Base-by-base conservation (phyloP, 2,797 vertebrate genomes). In the Hydrocynus forskahlii region DNA sequence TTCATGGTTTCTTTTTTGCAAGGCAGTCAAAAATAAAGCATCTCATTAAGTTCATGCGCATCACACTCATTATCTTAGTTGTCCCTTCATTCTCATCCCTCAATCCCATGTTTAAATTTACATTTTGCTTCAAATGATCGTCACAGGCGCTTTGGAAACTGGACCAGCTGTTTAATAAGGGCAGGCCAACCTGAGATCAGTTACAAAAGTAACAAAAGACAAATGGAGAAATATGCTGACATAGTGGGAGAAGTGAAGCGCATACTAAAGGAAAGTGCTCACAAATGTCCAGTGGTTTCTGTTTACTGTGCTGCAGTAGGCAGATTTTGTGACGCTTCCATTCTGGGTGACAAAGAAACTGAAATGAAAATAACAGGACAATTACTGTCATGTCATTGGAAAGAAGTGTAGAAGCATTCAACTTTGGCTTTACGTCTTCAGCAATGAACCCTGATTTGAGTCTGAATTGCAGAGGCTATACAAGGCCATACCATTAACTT, bases 1-100 rank as follows among this genome's bases (percentile, higher is more conserved):
- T 70, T 81, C 17, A 64, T 70, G 55, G 63, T 75, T 86, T 80
- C 25, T 86, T 86, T 84, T 80, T 84, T 86, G 67, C 23, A 29
- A 72, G 62, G 77, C 67, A 62, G 63, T 75, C 43, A 23, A 57
- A 1, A 43, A 45, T 78, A 60, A 35, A 72, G 29, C 59, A 78
- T 68, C 63, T 83, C 19, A 68, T 81, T 43, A 81, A 68, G 69
- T 62, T 69, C 60, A 62, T 25, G 50, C 13, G 55, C 60, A 78
- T 35, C 29, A 60, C 57, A 71, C 16, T 60, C 19, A 19, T 48
- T 74, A 29, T 48, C 74, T 50, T n/a, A 0, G 4, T 40, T 23
- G 4, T 59, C 55, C 38, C 48, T 9, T 60, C 71, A 57, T 7
- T 63, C 8, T 52, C 14, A 70, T 66, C 5, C 23, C 2, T 17